Base-by-base conservation (phyloP, 2,113 vertebrate species). In the Pelecanus crispus region DNA sequence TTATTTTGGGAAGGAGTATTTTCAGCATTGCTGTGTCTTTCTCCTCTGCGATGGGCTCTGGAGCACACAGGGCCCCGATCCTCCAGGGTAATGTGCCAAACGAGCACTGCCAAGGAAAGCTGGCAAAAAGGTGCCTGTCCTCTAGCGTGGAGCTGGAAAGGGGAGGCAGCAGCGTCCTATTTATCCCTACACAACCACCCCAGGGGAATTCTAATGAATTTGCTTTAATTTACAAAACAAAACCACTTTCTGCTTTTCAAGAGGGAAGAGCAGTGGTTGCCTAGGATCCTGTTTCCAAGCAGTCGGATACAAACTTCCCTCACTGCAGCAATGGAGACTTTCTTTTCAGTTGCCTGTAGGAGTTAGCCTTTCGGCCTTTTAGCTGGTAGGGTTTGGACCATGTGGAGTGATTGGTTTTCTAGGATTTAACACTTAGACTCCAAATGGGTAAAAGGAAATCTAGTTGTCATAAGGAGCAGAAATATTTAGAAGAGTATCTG, bases 1-100 rank as follows among this genome's bases (percentile, higher is more conserved):
- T 84, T 95, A 94, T 95, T 97, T 97, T 92, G 49, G 73, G 88
- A 86, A 94, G 62, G 32, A 81, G 40, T 94, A 86, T 96, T 96
- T 95, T 85, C 44, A 13, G 88, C 74, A 42, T 66, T 15, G 31
- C 81, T 66, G 24, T 1, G 0, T 94, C 36, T 72, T 81, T 32
- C 32, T 88, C 72, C 82, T 90, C 55, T 0, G 4, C 50, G 59
- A 67, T 79, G 62, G 74, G 26, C 75, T 75, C 29, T 63, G 92
- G 44, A 78, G 52, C 56, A 28, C 47, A 12, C 68, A 52, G 45
- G 79, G 36, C 31, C 55, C 81, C 72, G 62, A 40, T 86, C 26
- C 56, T 81, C 38, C 13, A 1, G 13, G 49, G 34, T 71, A 14
- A 36, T 1, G 34, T 81, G 44, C 53, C 68, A 50, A 31, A 47